Percentiles rank a stretch among this genome's conserved stretches.
These are phyloP conservation scores for Hesperophylax magnus DNA, from an alignment of 1,140 invertebrate genomes.

Conservation along the genomic window DNA sequence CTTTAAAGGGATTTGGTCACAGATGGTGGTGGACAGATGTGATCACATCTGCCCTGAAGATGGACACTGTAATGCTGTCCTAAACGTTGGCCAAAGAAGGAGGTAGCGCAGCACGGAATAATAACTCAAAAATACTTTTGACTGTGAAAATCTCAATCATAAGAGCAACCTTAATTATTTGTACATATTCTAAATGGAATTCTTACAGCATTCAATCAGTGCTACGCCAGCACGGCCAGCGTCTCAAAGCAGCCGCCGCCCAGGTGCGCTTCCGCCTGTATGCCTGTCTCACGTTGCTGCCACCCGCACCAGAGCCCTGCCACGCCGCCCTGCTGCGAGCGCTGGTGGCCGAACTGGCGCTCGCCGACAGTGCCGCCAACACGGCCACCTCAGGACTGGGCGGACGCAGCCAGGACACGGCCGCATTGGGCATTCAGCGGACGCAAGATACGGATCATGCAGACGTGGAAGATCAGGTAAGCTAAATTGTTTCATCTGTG, in stretches of 20 bases:
- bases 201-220: conserved; percentile 81
- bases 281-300: conserved; percentile 86
- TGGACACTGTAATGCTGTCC: too few species aligned
- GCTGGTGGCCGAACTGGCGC: conserved; percentile 97
- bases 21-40: too few species aligned
- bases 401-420: conserved; percentile 48
- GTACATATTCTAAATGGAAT: conserved; percentile 41
- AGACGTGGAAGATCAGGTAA: conserved; percentile 97
- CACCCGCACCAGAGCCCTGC: conserved; percentile 85
- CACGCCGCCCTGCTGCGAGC: conserved; percentile 91
- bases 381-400: conserved; percentile 80
- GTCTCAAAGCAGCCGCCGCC: conserved; percentile 93
- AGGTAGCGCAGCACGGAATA: too few species aligned
- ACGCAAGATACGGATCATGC: conserved; percentile 96
- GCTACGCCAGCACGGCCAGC: conserved; percentile 93
- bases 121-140: neutral
- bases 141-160: too few species aligned
- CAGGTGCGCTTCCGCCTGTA: conserved; percentile 93
- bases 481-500: neutral
- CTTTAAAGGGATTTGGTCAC: too few species aligned
- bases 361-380: conserved; percentile 95
- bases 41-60: too few species aligned
- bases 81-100: too few species aligned
- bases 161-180: neutral
- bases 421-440: conserved; percentile 65